phyloP scores from a whole-genome alignment of 2,113 vertebrate genomes.

The Microtus oregoni region DNA sequence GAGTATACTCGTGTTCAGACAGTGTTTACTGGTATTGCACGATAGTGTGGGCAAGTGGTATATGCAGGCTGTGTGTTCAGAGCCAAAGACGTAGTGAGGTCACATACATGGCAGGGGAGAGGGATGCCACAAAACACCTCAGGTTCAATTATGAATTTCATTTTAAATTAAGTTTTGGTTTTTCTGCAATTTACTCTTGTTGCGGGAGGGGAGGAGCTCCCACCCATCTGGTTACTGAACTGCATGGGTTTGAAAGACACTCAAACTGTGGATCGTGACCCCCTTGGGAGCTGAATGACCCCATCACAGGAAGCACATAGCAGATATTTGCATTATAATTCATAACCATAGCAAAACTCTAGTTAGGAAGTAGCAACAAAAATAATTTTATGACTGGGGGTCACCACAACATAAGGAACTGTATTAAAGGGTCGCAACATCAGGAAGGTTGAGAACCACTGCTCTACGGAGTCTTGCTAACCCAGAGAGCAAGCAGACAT shows the following conservation, averaged over 20 bases:
- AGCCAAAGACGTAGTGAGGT: not conserved
- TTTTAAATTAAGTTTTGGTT: not conserved
- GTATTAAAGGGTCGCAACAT: not conserved
- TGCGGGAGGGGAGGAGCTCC: accelerated
- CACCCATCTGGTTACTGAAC: not conserved
- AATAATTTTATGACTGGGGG: not conserved
- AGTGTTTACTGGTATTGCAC: not conserved
- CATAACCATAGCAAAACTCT: not conserved
- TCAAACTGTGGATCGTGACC: not conserved
- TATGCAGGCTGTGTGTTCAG: not conserved
- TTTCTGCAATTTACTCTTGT: not conserved
- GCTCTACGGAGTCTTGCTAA: too few relatives aligned
- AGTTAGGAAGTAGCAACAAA: not conserved
- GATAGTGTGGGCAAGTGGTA: not conserved
- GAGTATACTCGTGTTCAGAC: not conserved
- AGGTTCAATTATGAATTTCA: not conserved
- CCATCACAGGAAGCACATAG: too few relatives aligned
- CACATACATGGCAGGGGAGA: not conserved
- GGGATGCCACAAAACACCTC: not conserved
- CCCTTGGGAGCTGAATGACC: not conserved
- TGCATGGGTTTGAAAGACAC: not conserved
- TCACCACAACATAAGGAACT: not conserved
- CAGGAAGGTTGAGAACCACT: not conserved
- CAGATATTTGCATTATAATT: not conserved
- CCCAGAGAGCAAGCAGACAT: not conserved